A percentile compares a stretch with the other conserved stretches of the same genome.
Conservation (phyloP, 2,113 vertebrate genomes). For the Jaculus jaculus region DNA sequence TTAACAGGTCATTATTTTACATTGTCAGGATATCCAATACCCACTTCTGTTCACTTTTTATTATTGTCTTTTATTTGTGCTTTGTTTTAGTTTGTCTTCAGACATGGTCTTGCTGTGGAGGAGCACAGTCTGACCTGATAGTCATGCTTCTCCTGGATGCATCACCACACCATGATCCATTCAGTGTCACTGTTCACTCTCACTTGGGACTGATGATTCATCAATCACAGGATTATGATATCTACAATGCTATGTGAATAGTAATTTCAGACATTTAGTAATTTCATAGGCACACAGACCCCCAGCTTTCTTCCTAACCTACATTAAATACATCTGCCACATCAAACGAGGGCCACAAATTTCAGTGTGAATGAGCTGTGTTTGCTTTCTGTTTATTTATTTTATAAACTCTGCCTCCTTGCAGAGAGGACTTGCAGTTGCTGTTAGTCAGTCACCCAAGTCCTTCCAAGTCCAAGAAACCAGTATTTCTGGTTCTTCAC, state of each 20-base stretch:
- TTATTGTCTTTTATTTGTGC: background rate
- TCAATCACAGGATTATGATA: constrained; percentile 3
- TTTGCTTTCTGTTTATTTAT: constrained; percentile 55
- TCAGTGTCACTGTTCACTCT: constrained; percentile 2
- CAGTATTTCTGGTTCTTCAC: constrained; percentile 76
- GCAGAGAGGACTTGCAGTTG: constrained; percentile 28
- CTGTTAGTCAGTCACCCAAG: constrained; percentile 34
- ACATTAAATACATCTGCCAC: background rate
- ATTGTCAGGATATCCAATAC: background rate
- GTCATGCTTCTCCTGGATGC: no score
- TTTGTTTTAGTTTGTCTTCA: background rate
- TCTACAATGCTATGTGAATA: background rate
- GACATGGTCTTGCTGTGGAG: background rate
- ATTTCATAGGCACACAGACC: background rate
- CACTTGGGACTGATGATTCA: constrained; percentile 1
- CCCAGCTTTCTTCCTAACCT: background rate
- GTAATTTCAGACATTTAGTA: background rate
- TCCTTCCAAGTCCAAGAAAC: constrained; percentile 58
- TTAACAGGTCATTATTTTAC: constrained; percentile 28
- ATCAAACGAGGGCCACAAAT: constrained; percentile 25
- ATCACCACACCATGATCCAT: background rate
- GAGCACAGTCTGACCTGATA: no score
- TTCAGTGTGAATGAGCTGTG: constrained; percentile 27
- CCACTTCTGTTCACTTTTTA: background rate
- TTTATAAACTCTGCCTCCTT: constrained; percentile 29